Evolutionary conservation across 2,888 invertebrate species (phyloP).

Genomic region (Atethmia centrago): DNA sequence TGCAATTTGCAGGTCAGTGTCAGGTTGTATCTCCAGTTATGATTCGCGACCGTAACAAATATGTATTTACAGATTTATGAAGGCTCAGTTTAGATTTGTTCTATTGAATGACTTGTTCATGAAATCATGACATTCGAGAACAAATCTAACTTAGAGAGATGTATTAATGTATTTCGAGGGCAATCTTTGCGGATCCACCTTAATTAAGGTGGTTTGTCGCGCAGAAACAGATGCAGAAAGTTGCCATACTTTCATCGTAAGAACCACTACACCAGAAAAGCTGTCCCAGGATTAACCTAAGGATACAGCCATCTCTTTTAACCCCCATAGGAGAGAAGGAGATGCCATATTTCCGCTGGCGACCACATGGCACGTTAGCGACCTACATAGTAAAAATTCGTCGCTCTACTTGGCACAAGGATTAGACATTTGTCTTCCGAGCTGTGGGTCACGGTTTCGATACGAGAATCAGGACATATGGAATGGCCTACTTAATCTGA

Average conservation of each 20-base stretch:
- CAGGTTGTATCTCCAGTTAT: too few relatives aligned
- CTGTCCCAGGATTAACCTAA: not conserved
- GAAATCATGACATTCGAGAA: too few relatives aligned
- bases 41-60: too few relatives aligned
- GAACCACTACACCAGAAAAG: not conserved
- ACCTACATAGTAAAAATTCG: slow-evolving; percentile 27
- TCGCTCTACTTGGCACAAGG: slow-evolving; percentile 47
- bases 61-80: too few relatives aligned
- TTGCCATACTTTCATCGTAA: not conserved
- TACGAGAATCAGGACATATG: slow-evolving; percentile 38
- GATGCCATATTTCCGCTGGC: slow-evolving; percentile 1
- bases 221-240: too few relatives aligned
- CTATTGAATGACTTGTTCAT: too few relatives aligned
- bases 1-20: too few relatives aligned
- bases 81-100: too few relatives aligned
- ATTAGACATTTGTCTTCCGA: slow-evolving; percentile 23
- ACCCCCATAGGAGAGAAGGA: slow-evolving; percentile 17
- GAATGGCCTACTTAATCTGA: slow-evolving; percentile 10
- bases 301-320: slow-evolving; percentile 7
- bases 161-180: too few relatives aligned
- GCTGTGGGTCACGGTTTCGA: slow-evolving; percentile 45
- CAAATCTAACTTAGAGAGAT: too few relatives aligned
- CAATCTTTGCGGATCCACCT: too few relatives aligned
- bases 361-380: slow-evolving; percentile 18
- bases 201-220: too few relatives aligned